phyloP scores from a whole-genome alignment of 2,797 vertebrate species.

The Oceanodroma leucorhoa region DNA sequence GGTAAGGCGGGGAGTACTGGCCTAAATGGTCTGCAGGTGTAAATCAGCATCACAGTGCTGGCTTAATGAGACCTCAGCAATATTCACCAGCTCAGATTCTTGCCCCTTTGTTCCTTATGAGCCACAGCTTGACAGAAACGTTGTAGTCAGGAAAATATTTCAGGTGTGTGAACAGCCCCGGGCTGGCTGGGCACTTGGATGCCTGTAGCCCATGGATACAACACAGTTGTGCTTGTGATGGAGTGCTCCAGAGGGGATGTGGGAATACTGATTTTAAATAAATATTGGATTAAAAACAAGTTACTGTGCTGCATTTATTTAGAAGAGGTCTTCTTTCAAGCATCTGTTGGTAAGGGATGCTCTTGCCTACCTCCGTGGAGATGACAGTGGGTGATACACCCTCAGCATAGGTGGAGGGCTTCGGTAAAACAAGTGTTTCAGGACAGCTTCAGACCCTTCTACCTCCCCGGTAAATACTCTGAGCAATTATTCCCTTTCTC shows the following conservation, averaged over 20 bases:
- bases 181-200: neutral
- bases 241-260: neutral
- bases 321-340: neutral
- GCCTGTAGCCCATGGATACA: neutral
- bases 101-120: neutral
- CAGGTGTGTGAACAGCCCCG: neutral
- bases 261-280: neutral
- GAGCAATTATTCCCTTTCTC: neutral
- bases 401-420: neutral
- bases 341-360: neutral
- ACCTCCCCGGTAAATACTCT: neutral
- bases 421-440: neutral
- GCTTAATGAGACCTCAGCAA: neutral
- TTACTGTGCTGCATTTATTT: neutral
- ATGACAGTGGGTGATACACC: too few relatives aligned
- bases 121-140: neutral
- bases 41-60: neutral
- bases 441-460: neutral
- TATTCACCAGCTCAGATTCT: neutral
- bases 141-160: neutral
- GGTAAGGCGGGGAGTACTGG: neutral
- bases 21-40: neutral
- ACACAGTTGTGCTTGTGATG: fast-evolving
- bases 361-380: neutral
- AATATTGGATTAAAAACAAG: neutral